Evolutionary conservation across 2,113 vertebrate species (phyloP), one percentile per base, ranked within the genome.

Genomic region (Columbina picui): DNA sequence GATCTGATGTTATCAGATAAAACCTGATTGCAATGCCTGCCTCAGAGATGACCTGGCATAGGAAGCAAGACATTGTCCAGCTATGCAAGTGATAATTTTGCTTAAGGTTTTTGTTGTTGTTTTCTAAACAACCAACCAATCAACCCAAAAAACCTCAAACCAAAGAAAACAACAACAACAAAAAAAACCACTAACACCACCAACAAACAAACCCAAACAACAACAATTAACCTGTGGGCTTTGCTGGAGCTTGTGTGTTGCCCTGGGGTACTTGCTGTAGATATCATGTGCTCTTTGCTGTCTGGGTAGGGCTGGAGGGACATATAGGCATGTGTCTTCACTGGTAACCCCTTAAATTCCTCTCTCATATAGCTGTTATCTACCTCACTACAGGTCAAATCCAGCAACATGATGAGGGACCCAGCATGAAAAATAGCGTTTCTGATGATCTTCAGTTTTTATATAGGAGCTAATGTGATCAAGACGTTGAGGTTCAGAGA

Each of bases 311-410:
- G 9, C 2, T 38, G 5, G 21, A 70, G 26, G 7, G 14, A 52
- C 8, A 25, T 16, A 30, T 0, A 52, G 43, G 39, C 2, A 4
- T 1, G 0, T n/a, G 19, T 39, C 32, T 74, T 68, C 25, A 18
- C 32, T 19, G 23, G 14, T 15, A 60, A 22, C 23, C 21, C 12
- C 26, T 85, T 26, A 23, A 41, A 70, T 60, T 87, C 25, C 34
- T 18, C 68, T 75, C 45, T 56, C 21, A n/a, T 25, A 14, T 3
- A 60, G 22, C 36, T 64, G 12, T 32, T 76, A 2, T 45, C 41
- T 86, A 9, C 26, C 38, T 63, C 27, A n/a, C 16, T 32, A 4
- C 20, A 57, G 53, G 23, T 76, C 49, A 85, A 60, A 53, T 65
- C 61, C 50, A 34, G 6, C n/a, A 84, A 19, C 30, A 32, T 5